Base-by-base conservation (phyloP, 53 echinoderm and acorn worm species). In the Henricia sp. region DNA sequence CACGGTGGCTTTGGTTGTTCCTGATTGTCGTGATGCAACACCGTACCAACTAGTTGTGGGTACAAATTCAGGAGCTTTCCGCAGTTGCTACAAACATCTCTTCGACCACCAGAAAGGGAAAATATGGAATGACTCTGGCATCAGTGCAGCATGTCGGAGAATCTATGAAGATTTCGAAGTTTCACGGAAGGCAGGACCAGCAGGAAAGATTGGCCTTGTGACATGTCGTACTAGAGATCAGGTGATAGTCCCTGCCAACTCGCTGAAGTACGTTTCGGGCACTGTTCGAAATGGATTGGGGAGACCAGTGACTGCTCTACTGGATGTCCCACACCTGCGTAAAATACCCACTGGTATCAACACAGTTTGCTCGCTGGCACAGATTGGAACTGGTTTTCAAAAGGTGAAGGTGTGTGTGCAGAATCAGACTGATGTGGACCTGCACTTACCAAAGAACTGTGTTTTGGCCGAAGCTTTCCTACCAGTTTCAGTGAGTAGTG, bases 1-100 rank as follows among this genome's bases (percentile, higher is more conserved):
- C 1, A 72, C 72, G n/a, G 24, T 86, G 30, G 86, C 74, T 39
- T 72, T 86, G 29, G 75, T 86, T 17, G 64, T 86, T 1, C 86
- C 74, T 2, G 86, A 86, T 50, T 19, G 37, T 10, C 39, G 44
- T 3, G 44, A 70, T 4, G 21, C 42, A 12, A 42, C 39, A 39
- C 24, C n/a, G 39, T 44, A 48, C 43, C 44, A 44, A 33, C 6
- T 13, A 9, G 6, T 44, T 6, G 51, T 72, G 10, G 76, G 76
- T 35, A 76, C 76, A 17, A 76, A 76, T 25, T 26, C 76, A 16
- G 76, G 63, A 10, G 36, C 62, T 10, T 60, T 78, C 26, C 40
- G 44, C 13, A 44, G 13, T 44, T 44, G 44, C 13, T 44, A 44
- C 6, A 44, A 44, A 13, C 6, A 6, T 37, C 2, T 39, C 3